Conservation (phyloP, 1,140 invertebrate genomes). For the Megalopta genalis region DNA sequence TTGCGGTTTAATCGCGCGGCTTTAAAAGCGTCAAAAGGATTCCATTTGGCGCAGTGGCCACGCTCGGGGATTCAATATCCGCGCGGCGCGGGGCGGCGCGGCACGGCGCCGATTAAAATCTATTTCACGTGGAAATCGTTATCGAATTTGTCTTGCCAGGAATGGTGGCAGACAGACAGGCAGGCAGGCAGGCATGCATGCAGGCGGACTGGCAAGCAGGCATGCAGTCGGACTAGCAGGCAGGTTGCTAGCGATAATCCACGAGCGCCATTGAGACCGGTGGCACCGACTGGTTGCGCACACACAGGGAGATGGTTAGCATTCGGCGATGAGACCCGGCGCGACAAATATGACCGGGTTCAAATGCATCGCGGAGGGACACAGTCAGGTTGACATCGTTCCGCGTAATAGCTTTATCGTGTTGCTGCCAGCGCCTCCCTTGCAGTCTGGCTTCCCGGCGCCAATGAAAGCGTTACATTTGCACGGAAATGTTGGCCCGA, state of each 20-base stretch:
- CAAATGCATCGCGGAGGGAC: constrained; percentile 14
- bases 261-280: no score
- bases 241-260: no score
- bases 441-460: background rate
- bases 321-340: background rate
- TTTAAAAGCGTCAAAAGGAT: constrained; percentile 33
- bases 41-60: background rate
- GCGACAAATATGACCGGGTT: constrained; percentile 19
- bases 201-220: no score
- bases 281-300: no score
- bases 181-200: no score
- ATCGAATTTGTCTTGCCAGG: background rate
- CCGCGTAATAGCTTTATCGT: constrained; percentile 23
- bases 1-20: constrained; percentile 4
- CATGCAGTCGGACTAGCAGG: no score
- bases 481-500: background rate
- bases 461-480: constrained; percentile 29
- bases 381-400: constrained; percentile 5
- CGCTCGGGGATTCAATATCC: background rate
- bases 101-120: background rate
- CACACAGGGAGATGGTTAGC: background rate
- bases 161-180: background rate
- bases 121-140: background rate
- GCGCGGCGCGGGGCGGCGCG: no score
- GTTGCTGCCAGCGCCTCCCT: constrained; percentile 11